These are phyloP conservation scores for Creontiades dilutus DNA, from an alignment of 2,888 invertebrate genomes.

Conservation along the genomic window DNA sequence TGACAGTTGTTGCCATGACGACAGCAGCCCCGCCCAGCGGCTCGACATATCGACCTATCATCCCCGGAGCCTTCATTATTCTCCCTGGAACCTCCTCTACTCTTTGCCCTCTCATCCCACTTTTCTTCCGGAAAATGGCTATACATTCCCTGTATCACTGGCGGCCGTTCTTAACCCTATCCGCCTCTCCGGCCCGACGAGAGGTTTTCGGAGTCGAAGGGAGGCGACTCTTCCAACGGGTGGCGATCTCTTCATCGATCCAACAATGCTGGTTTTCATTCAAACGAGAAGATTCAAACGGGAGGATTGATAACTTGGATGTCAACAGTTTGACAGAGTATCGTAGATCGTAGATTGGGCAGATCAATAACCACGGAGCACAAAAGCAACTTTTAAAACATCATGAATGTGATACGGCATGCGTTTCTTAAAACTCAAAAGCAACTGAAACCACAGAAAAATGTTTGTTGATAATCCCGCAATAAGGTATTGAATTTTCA, in stretches of 20 bases:
- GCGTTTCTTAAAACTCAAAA: too few species aligned
- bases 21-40: conserved; percentile 70
- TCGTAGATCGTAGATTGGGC: too few species aligned
- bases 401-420: too few species aligned
- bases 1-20: conserved; percentile 70
- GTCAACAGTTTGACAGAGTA: too few species aligned
- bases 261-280: not conserved
- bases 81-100: conserved; percentile 6
- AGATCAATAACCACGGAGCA: too few species aligned
- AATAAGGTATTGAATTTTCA: too few species aligned
- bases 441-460: too few species aligned
- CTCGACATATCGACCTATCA: conserved; percentile 66
- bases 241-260: conserved; percentile 29
- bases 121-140: conserved; percentile 67
- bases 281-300: too few species aligned
- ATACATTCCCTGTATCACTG: conserved; percentile 67
- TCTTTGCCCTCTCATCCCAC: conserved; percentile 14
- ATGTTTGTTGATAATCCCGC: too few species aligned
- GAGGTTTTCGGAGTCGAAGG: conserved; percentile 24
- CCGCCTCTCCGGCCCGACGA: conserved; percentile 4
- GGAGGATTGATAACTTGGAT: too few species aligned
- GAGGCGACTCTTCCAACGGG: not conserved
- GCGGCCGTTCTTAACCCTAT: conserved; percentile 54
- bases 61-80: conserved; percentile 65
- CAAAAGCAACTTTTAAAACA: too few species aligned